A percentile compares a stretch with the other conserved stretches of the same genome.
Evolutionary conservation across 1,140 invertebrate genomes (phyloP).

Genomic region (Armadillidium nasatum): DNA sequence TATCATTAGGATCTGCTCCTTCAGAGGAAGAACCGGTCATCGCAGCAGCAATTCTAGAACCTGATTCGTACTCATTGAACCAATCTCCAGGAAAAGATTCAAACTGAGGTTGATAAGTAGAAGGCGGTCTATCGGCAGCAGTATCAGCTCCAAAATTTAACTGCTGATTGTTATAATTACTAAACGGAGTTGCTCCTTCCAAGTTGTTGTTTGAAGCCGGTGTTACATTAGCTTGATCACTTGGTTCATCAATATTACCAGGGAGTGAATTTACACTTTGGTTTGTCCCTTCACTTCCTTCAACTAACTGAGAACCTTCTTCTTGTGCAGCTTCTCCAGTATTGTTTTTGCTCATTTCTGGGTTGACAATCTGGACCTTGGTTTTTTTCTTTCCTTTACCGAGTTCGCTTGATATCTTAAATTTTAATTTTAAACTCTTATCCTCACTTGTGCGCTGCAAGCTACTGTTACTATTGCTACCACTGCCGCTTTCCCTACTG

Average conservation of each 20-base stretch:
- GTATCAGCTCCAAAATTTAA: conserved; percentile 19
- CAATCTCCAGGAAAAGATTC: conserved; percentile 41
- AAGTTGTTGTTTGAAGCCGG: background rate
- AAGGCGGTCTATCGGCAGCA: conserved; percentile 25
- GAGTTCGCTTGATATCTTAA: background rate
- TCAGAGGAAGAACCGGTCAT: conserved; percentile 39
- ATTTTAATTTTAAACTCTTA: background rate
- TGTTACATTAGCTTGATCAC: background rate
- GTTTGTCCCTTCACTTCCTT: conserved; percentile 5
- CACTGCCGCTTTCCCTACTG: conserved; percentile 6
- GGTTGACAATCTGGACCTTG: background rate
- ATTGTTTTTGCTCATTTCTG: conserved; percentile 20
- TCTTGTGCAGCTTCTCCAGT: conserved; percentile 13
- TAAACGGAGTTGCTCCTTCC: background rate
- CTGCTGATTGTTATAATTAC: conserved; percentile 20
- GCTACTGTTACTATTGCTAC: background rate
- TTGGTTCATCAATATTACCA: conserved; percentile 12
- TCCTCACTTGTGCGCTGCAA: background rate
- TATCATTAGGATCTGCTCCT: conserved; percentile 26
- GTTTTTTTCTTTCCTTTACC: background rate
- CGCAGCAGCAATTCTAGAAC: conserved; percentile 41
- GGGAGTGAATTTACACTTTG: background rate
- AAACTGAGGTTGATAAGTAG: conserved; percentile 42
- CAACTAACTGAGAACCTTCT: background rate
- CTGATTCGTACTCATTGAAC: conserved; percentile 44